Evolutionary conservation across 2,797 vertebrate species (phyloP), one percentile per base, ranked within the genome.

Genomic region (Urocyon cinereoargenteus): DNA sequence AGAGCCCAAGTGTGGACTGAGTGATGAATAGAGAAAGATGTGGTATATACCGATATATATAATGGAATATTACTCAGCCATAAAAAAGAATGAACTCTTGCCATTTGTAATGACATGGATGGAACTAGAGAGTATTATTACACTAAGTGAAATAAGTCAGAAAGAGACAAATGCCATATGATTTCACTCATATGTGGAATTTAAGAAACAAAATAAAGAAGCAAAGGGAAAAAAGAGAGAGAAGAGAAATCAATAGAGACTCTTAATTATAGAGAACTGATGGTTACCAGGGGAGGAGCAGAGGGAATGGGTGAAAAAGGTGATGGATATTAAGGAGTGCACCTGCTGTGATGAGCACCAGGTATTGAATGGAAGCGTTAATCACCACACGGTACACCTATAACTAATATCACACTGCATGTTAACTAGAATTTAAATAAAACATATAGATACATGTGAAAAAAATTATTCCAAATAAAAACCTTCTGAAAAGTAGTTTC

Each of bases 401-500:
- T 40, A 73, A 81, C 12, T 34, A 81, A 45, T 73, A 45, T 7
- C 40, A 40, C 13, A 73, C 22, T 73, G 12, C 26, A 73, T 73
- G 36, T 15, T 73, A 73, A n/a, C 31, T n/a, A n/a, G 36, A 73
- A 73, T 73, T 73, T 72, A 72, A 72, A 22, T 45, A 36, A 24
- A 72, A 72, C 14, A 72, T 22, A 40, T 24, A 40, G 14, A 24
- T 24, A 45, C 22, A 40, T 72, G 70, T 72, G 70, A 40, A 72
- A 72, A 72, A 4, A 34, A n/a, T 24, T 72, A 40, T 40, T 36
- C 90, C n/a, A 87, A 72, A 72, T 40, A 45, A 73, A 45, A 89
- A 22, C 45, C 22, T 79, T 81, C 72, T 82, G n/a, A 75, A 96
- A 86, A 86, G 40, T 34, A 89, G 19, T 82, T 91, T 89, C 45